phyloP scores from a whole-genome alignment of 2,113 vertebrate species.

The Lethenteron reissneri region DNA sequence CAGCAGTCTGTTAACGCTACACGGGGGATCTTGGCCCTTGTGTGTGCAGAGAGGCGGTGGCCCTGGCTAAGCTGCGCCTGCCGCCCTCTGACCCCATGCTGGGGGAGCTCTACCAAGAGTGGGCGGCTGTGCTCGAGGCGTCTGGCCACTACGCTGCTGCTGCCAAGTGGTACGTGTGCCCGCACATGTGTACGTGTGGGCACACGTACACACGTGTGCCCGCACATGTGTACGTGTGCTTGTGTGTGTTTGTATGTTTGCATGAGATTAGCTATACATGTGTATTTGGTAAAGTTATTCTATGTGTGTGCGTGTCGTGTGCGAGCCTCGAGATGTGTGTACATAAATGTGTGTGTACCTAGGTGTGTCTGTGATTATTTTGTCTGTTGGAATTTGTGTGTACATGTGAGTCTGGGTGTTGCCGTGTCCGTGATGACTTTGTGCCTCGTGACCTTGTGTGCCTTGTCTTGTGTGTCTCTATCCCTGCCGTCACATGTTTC shows the following conservation, averaged over 20 bases:
- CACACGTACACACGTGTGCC: slow-evolving; percentile 8
- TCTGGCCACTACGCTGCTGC: slow-evolving; percentile 72
- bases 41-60: slow-evolving; percentile 53
- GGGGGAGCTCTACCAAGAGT: slow-evolving; percentile 48
- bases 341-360: too few relatives aligned
- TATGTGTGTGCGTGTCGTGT: neutral
- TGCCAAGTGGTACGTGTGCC: slow-evolving; percentile 58
- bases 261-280: neutral
- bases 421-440: too few relatives aligned
- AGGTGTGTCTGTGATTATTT: too few relatives aligned
- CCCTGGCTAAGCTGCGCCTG: slow-evolving; percentile 57
- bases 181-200: neutral
- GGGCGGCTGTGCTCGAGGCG: slow-evolving; percentile 55
- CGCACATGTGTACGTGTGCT: neutral
- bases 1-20: too few relatives aligned
- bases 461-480: too few relatives aligned
- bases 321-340: neutral
- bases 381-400: too few relatives aligned
- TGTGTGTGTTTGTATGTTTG: neutral
- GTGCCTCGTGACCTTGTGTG: too few relatives aligned
- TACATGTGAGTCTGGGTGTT: too few relatives aligned
- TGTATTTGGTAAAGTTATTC: neutral
- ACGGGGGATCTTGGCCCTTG: too few relatives aligned
- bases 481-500: too few relatives aligned
- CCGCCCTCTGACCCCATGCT: slow-evolving; percentile 47